Conservation (phyloP, 1,140 invertebrate genomes). For the Gonioctena quinquepunctata region DNA sequence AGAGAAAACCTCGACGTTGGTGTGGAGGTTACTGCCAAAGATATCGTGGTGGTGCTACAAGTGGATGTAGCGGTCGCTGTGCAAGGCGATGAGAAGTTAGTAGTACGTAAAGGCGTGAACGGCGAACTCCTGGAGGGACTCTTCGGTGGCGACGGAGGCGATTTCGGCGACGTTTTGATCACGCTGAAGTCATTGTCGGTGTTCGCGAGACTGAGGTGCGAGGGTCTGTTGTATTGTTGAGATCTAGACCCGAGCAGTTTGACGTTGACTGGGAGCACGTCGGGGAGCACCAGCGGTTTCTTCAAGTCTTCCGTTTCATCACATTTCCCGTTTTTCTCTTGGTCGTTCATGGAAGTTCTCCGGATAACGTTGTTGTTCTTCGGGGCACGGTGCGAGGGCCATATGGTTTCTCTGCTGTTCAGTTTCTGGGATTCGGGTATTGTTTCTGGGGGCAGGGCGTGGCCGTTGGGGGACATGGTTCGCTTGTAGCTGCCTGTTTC, state of each 20-base stretch:
- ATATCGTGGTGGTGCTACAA: constrained; percentile 5
- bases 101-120: constrained; percentile 44
- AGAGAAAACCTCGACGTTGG: constrained; percentile 19
- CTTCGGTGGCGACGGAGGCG: constrained; percentile 43
- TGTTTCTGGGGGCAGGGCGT: constrained; percentile 44
- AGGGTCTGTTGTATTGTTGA: constrained; percentile 40
- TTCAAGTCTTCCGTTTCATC: constrained; percentile 44
- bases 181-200: constrained; percentile 19
- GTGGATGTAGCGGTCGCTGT: constrained; percentile 4
- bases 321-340: constrained; percentile 44
- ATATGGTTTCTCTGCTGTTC: constrained; percentile 56
- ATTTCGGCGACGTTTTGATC: constrained; percentile 30
- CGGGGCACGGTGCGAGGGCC: constrained; percentile 44
- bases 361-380: constrained; percentile 49
- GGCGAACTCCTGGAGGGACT: constrained; percentile 43
- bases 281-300: constrained; percentile 51
- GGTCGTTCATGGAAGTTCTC: constrained; percentile 48
- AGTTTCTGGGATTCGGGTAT: constrained; percentile 35
- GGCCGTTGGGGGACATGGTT: constrained; percentile 72
- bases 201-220: constrained; percentile 36
- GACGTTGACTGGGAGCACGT: constrained; percentile 59
- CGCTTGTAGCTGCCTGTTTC: constrained; percentile 78
- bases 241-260: constrained; percentile 53
- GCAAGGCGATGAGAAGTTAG: constrained; percentile 36
- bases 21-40: constrained; percentile 10